phyloP scores from a whole-genome alignment of 2,888 invertebrate genomes.

The Sthenelais limicola region DNA sequence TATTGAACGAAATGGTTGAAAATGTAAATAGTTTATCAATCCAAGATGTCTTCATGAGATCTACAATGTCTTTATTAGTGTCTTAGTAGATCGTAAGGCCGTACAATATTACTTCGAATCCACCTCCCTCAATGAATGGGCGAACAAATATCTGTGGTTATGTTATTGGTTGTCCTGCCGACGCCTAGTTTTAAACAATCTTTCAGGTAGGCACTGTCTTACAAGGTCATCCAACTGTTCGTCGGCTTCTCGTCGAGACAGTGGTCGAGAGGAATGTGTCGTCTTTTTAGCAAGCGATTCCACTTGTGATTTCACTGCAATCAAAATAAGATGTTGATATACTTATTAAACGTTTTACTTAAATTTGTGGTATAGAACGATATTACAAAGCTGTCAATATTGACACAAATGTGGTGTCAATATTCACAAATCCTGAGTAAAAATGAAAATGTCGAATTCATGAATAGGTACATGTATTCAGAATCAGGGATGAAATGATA shows the following conservation, averaged over 20 bases:
- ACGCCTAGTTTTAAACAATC: slow-evolving; percentile 14
- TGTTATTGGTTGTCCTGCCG: slow-evolving; percentile 21
- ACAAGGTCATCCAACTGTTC: slow-evolving; percentile 24
- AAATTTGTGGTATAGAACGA: not conserved
- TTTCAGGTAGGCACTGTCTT: slow-evolving; percentile 13
- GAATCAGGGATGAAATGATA: no score
- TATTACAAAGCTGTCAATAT: not conserved
- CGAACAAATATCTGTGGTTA: no score
- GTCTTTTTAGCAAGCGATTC: not conserved
- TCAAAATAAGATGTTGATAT: not conserved
- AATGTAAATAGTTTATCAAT: no score
- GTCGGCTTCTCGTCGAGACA: slow-evolving; percentile 14
- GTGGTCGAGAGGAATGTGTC: slow-evolving; percentile 8
- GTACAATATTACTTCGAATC: no score
- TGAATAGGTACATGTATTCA: no score
- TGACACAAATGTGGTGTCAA: not conserved
- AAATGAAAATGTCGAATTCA: no score
- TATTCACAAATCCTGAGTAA: not conserved
- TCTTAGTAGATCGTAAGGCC: no score
- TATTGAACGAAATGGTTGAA: no score
- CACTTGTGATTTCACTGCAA: slow-evolving; percentile 15
- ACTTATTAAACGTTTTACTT: not conserved
- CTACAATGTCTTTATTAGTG: no score
- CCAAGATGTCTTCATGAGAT: no score
- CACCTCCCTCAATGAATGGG: no score